Conservation (phyloP, 2,113 vertebrate species). For the Mus spicilegus region DNA sequence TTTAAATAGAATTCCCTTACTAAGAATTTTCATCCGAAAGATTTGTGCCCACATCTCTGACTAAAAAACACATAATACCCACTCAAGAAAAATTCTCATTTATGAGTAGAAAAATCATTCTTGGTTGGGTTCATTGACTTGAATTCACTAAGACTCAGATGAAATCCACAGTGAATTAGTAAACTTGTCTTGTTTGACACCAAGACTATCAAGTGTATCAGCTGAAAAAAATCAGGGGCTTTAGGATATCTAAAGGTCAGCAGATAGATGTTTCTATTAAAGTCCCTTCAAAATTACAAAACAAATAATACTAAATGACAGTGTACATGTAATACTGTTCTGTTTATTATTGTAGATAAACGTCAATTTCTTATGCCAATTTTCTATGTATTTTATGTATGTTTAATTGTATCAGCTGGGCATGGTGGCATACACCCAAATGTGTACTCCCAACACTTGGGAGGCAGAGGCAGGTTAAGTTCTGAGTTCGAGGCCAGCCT, state of each 20-base stretch:
- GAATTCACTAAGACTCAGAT: neutral
- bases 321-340: neutral
- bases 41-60: neutral
- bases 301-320: neutral
- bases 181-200: neutral
- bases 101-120: neutral
- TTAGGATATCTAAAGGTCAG: neutral
- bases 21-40: neutral
- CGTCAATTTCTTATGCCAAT: neutral
- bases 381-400: neutral
- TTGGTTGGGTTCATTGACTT: neutral
- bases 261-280: neutral
- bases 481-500: too few relatives aligned
- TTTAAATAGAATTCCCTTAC: neutral
- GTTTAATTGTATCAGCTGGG: neutral
- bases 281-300: neutral
- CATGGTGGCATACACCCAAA: too few relatives aligned
- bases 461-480: too few relatives aligned
- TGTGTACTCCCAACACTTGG: too few relatives aligned
- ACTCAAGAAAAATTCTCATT: neutral
- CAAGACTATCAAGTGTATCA: neutral
- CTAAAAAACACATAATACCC: neutral
- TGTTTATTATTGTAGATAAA: neutral
- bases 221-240: neutral
- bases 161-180: neutral